These are phyloP conservation scores for Drosophila persimilis DNA, from an alignment of 1,140 invertebrate species.

Conservation along the genomic window DNA sequence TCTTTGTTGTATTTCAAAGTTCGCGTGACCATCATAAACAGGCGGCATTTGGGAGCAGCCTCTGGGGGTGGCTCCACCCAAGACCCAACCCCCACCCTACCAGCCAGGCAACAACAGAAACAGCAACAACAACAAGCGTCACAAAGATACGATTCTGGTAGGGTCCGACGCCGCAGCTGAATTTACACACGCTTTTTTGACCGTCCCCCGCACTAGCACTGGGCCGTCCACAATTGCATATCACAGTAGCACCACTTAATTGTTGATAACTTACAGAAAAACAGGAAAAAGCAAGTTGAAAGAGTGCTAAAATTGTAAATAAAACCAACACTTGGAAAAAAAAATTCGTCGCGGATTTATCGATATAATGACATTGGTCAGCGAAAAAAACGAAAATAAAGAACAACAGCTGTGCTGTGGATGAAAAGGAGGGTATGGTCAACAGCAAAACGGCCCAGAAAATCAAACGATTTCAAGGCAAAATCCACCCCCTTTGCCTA, in stretches of 20 bases:
- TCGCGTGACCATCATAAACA: constrained; percentile 69
- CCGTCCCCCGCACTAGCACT: constrained; percentile 17
- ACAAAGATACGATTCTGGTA: constrained; percentile 14
- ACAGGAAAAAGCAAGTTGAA: constrained; percentile 44
- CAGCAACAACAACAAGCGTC: constrained; percentile 28
- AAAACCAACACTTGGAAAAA: constrained; percentile 71
- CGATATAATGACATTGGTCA: background rate
- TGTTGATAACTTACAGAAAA: constrained; percentile 65
- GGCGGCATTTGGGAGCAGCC: constrained; percentile 8
- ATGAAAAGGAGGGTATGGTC: too few species aligned
- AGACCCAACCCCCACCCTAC: constrained; percentile 24
- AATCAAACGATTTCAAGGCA: too few species aligned
- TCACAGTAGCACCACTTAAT: constrained; percentile 45
- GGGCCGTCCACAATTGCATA: constrained; percentile 1
- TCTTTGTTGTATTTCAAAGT: constrained; percentile 29
- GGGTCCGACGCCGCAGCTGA: constrained; percentile 53
- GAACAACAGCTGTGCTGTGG: background rate
- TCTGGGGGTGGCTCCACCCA: constrained; percentile 42
- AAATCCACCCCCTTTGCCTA: too few species aligned
- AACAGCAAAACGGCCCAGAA: too few species aligned
- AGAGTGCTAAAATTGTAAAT: constrained; percentile 70
- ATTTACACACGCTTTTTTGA: constrained; percentile 52
- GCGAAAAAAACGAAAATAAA: too few species aligned
- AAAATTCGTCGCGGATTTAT: constrained; percentile 45
- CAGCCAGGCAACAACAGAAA: constrained; percentile 43